Conservation (phyloP, 2,888 invertebrate species). For the Hypsopygia costalis region DNA sequence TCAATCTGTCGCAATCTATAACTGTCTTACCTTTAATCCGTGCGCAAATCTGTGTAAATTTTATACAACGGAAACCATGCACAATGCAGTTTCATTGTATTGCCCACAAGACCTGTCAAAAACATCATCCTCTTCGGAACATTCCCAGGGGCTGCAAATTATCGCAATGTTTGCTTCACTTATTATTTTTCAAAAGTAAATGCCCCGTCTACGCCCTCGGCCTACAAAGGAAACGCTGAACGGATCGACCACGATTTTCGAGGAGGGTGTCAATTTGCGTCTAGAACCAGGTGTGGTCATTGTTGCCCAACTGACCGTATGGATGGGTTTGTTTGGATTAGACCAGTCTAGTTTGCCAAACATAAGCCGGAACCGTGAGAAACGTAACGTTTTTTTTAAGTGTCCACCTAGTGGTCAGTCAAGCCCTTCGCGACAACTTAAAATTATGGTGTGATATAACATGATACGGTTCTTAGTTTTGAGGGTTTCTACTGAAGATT, state of each 20-base stretch:
- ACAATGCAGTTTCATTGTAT: conserved; percentile 47
- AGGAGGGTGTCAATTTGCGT: conserved; percentile 68
- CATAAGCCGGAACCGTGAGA: conserved; percentile 59
- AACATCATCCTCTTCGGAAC: conserved; percentile 46
- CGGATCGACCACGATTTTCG: conserved; percentile 49
- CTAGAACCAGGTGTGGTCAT: conserved; percentile 65
- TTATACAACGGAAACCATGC: conserved; percentile 45
- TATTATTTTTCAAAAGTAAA: conserved; percentile 53
- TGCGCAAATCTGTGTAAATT: conserved; percentile 38
- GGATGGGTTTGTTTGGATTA: conserved; percentile 58
- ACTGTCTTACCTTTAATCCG: conserved; percentile 34
- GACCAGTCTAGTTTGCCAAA: conserved; percentile 55
- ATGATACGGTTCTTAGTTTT: conserved; percentile 13
- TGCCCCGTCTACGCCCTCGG: conserved; percentile 60
- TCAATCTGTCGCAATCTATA: conserved; percentile 21
- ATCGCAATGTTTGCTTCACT: conserved; percentile 66
- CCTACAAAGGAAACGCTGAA: conserved; percentile 56
- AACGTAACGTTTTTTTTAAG: conserved; percentile 43
- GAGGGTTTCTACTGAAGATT: conserved; percentile 20
- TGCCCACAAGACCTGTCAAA: conserved; percentile 66
- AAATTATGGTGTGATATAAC: not conserved
- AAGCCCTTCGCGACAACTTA: conserved; percentile 3
- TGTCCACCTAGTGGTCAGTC: conserved; percentile 23
- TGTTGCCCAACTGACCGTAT: conserved; percentile 73
- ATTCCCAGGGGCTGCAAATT: conserved; percentile 70